phyloP scores from a whole-genome alignment of 1,140 invertebrate genomes.

The Pogonognathellus flavescens region DNA sequence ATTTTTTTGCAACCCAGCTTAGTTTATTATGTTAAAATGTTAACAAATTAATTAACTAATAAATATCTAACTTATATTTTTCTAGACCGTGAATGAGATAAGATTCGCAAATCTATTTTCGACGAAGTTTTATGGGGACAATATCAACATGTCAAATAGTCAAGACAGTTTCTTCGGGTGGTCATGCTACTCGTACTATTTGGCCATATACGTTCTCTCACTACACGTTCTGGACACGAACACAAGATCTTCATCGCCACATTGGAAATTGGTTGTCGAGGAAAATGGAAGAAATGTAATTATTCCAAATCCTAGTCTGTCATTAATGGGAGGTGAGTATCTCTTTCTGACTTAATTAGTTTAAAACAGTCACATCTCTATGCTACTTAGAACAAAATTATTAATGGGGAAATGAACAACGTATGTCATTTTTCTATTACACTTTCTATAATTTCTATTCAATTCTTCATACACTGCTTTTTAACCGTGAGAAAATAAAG shows the following conservation, averaged over 20 bases:
- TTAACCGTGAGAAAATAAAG: no score
- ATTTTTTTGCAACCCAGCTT: no score
- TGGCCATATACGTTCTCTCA: slow-evolving; percentile 72
- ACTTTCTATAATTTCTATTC: no score
- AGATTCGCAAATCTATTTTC: neutral
- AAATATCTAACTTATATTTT: no score
- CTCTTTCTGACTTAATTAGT: no score
- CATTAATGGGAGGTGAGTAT: slow-evolving; percentile 15
- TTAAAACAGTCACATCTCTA: no score
- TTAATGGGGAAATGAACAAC: no score
- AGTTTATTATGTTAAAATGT: no score
- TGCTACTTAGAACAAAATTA: no score
- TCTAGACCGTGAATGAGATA: neutral
- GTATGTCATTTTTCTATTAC: no score
- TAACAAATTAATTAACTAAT: no score
- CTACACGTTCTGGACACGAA: slow-evolving; percentile 80
- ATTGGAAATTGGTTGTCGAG: slow-evolving; percentile 81
- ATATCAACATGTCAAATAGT: neutral
- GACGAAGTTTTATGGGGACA: neutral
- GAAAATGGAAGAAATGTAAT: slow-evolving; percentile 71
- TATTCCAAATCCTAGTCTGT: slow-evolving; percentile 68
- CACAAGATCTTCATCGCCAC: slow-evolving; percentile 77
- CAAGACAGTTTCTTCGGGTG: slow-evolving; percentile 45
- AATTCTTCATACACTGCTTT: no score
- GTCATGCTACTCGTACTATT: slow-evolving; percentile 61